Base-by-base conservation (phyloP, 1,140 invertebrate genomes). In the Ganaspis sp. region DNA sequence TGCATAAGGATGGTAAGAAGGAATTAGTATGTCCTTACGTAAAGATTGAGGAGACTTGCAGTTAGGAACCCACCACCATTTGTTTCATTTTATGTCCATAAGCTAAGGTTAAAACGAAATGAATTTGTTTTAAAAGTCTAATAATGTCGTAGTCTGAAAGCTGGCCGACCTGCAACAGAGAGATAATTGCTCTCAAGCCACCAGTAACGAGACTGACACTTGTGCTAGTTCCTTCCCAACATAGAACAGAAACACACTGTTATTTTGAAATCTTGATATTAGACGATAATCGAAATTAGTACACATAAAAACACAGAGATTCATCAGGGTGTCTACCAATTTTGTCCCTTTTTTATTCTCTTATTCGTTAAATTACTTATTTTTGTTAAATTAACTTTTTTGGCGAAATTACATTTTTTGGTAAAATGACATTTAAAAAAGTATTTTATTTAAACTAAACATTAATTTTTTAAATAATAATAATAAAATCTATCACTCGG, bases 101-200 rank as follows among this genome's bases (percentile, higher is more conserved):
- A 84, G 84, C 77, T 87, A 86, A 78, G 64, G 81, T 89, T 88
- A 89, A 64, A 86, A 83, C 82, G 79, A 87, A 82, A 85, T 89
- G 85, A 87, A 84, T 86, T 81, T 76, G 80, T 81, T 81, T 85
- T 78, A 88, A 83, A 86, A 86, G 89, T 91, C 89, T 91, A 92
- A 89, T 91, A 91, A 89, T 92, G 91, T 91, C 91, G 91, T 90
- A 92, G 91, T 92, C 91, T 91, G 90, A 91, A 91, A 92, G 89
- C 87, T 90, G 90, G 89, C 90, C 90, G 90, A 91, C 91, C 91
- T 92, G 91, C 80, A 92, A 92, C 91, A 92, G 74, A 92, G 86
- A 90, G 83, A 90, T 83, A 88, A 89, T 85, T 87, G 88, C 88
- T 90, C 90, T 91, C 89, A 89, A 90, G 87, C 86, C 78, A 85